Percentiles rank a stretch among this genome's conserved stretches.
Evolutionary conservation across 2,113 vertebrate species (phyloP).

Genomic region (Potamarius usumacintae): DNA sequence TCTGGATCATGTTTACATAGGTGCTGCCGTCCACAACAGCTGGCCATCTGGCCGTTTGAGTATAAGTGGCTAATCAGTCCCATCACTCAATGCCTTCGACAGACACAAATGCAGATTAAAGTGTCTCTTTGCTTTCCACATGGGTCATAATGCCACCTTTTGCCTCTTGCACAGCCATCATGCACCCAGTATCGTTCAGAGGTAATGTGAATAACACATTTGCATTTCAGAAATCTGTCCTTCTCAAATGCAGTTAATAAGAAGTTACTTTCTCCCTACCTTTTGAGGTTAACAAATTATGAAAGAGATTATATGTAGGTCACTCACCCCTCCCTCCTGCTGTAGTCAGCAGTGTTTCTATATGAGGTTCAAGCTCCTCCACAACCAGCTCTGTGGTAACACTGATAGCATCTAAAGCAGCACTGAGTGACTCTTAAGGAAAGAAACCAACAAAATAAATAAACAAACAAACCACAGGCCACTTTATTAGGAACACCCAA

Average conservation of each 20-base stretch:
- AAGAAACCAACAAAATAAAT: neutral
- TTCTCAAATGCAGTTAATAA: neutral
- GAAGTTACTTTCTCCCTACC: neutral
- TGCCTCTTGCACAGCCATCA: neutral
- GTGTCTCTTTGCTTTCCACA: slow-evolving; percentile 6
- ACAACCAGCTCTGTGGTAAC: slow-evolving; percentile 70
- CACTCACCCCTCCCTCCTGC: slow-evolving; percentile 67
- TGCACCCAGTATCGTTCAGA: neutral
- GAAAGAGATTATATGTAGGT: neutral
- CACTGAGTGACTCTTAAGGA: slow-evolving; percentile 64
- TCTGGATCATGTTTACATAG: slow-evolving; percentile 27
- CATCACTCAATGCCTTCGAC: slow-evolving; percentile 33
- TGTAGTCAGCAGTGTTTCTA: slow-evolving; percentile 66
- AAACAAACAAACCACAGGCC: no score
- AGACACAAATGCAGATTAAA: slow-evolving; percentile 63
- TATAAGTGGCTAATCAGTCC: slow-evolving; percentile 44
- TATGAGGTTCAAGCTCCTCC: slow-evolving; percentile 69
- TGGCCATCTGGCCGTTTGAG: slow-evolving; percentile 26
- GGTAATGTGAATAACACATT: neutral
- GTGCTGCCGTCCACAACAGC: neutral
- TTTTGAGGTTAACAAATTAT: slow-evolving; percentile 1
- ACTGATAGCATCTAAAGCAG: slow-evolving; percentile 68
- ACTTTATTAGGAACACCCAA: no score
- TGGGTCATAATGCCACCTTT: slow-evolving; percentile 21
- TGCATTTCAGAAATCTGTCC: neutral